These are phyloP conservation scores for Perca schrenkii DNA, from an alignment of 2,113 vertebrate species.

Conservation along the genomic window DNA sequence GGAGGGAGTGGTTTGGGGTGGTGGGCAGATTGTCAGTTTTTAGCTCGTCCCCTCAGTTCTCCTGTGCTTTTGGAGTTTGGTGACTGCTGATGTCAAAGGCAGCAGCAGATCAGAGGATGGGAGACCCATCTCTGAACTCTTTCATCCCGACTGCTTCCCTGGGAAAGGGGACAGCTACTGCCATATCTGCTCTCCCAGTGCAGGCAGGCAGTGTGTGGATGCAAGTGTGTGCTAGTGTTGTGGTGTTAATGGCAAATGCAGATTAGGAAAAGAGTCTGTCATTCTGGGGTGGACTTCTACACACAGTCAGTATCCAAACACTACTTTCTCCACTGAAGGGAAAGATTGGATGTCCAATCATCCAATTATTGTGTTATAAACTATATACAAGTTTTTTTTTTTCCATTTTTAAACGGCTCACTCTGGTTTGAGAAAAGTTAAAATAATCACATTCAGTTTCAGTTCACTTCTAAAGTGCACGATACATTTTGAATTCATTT, in stretches of 20 bases:
- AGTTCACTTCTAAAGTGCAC: constrained; percentile 9
- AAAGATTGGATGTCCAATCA: constrained; percentile 35
- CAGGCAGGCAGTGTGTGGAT: constrained; percentile 14
- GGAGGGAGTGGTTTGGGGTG: constrained; percentile 6
- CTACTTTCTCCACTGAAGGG: constrained; percentile 42
- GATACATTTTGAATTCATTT: constrained; percentile 36
- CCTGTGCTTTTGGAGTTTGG: constrained; percentile 50
- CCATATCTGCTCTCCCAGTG: constrained; percentile 54
- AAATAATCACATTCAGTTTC: constrained; percentile 37
- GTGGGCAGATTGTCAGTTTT: constrained; percentile 48
- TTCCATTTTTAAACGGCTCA: not conserved
- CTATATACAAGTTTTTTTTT: not conserved
- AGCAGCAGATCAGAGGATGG: constrained; percentile 68
- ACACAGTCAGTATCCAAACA: constrained; percentile 33
- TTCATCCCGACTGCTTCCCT: constrained; percentile 61
- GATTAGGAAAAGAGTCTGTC: constrained; percentile 54
- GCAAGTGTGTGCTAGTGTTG: constrained; percentile 3
- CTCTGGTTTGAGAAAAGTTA: constrained; percentile 22
- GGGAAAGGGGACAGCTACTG: constrained; percentile 55
- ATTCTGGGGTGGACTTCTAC: constrained; percentile 28
- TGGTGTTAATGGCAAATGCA: constrained; percentile 49
- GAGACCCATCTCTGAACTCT: constrained; percentile 57
- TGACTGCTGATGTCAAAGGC: constrained; percentile 69
- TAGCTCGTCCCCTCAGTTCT: constrained; percentile 19
- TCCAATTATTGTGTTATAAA: constrained; percentile 44